Conservation (phyloP, 2,797 vertebrate species). For the Karalla daura region DNA sequence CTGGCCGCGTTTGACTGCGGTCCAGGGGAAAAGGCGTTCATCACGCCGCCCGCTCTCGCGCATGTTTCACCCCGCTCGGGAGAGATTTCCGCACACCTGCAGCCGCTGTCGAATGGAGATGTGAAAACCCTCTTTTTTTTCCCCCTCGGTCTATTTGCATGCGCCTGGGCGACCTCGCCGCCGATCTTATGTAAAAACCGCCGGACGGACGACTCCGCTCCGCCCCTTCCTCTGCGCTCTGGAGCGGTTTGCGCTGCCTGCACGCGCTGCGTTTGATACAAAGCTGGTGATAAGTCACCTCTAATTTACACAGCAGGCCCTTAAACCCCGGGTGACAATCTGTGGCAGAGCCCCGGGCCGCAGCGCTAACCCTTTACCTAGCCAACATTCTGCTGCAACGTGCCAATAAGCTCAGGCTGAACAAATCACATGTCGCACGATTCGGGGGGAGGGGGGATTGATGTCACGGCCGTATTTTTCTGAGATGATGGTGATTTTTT, state of each 20-base stretch:
- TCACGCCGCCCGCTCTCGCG: not conserved
- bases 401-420: conserved; percentile 15
- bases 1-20: conserved; percentile 29
- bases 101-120: not conserved
- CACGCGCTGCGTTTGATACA: conserved; percentile 54
- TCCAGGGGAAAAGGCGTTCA: conserved; percentile 14
- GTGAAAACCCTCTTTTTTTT: not conserved
- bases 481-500: not conserved
- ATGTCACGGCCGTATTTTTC: not conserved
- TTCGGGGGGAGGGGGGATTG: conserved; percentile 1
- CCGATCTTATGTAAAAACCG: conserved; percentile 16
- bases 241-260: conserved; percentile 35
- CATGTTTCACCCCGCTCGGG: conserved; percentile 18
- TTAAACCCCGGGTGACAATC: conserved; percentile 74
- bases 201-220: conserved; percentile 30
- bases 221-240: conserved; percentile 20
- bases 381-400: conserved; percentile 34
- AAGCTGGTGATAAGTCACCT: conserved; percentile 74
- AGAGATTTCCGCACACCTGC: conserved; percentile 17
- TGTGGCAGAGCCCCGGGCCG: conserved; percentile 54
- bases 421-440: conserved; percentile 4
- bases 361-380: conserved; percentile 40
- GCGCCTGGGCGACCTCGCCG: not conserved
- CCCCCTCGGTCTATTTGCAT: conserved; percentile 14
- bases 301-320: conserved; percentile 73